These are phyloP conservation scores for Drosophila emarginata DNA, from an alignment of 2,888 invertebrate species.

Conservation along the genomic window DNA sequence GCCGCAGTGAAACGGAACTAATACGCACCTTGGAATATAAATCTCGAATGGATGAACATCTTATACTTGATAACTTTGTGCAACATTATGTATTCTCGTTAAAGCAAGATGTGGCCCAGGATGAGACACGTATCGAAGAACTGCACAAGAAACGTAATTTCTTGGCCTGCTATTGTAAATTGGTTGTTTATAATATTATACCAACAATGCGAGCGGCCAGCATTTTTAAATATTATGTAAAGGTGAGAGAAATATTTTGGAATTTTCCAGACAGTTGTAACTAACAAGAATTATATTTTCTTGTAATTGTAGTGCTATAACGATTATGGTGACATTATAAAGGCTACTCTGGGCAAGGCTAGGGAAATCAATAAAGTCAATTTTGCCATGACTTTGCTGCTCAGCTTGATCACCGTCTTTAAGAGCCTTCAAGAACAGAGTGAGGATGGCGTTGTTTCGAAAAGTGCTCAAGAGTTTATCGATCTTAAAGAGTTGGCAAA, in stretches of 20 bases:
- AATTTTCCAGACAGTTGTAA: not conserved
- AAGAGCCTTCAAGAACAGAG: slow-evolving; percentile 85
- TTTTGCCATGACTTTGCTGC: slow-evolving; percentile 96
- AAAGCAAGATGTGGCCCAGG: slow-evolving; percentile 95
- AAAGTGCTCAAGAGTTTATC: slow-evolving; percentile 91
- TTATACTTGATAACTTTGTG: slow-evolving; percentile 94
- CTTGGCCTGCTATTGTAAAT: slow-evolving; percentile 97
- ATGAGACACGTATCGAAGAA: slow-evolving; percentile 98
- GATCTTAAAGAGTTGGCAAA: slow-evolving; percentile 98
- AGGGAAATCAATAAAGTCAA: slow-evolving; percentile 98
- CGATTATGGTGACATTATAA: slow-evolving; percentile 99
- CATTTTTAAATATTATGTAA: slow-evolving; percentile 98
- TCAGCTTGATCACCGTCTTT: slow-evolving; percentile 95
- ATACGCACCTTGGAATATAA: slow-evolving; percentile 88
- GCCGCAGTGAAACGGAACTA: slow-evolving; percentile 83
- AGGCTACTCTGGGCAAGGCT: slow-evolving; percentile 97
- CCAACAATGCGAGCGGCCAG: slow-evolving; percentile 95
- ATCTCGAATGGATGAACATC: slow-evolving; percentile 90
- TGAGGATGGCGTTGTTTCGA: slow-evolving; percentile 84
- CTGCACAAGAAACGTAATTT: slow-evolving; percentile 97
- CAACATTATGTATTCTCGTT: slow-evolving; percentile 96
- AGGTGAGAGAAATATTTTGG: slow-evolving; percentile 84
- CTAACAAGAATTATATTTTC: not conserved
- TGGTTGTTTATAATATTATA: slow-evolving; percentile 98
- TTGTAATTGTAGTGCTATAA: slow-evolving; percentile 90